Conservation (phyloP, 1,140 invertebrate species). For the Rhopalosiphum maidis region DNA sequence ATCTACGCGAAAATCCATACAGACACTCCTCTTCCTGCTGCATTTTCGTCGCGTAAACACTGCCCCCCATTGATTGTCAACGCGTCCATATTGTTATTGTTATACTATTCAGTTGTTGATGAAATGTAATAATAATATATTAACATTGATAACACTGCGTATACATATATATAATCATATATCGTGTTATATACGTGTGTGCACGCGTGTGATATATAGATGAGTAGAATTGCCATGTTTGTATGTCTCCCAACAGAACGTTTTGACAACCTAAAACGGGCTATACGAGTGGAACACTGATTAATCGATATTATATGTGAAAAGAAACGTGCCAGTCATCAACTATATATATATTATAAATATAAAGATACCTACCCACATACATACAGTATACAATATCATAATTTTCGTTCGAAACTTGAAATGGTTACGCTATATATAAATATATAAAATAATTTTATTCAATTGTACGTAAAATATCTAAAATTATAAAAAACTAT, state of each 20-base stretch:
- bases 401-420: not conserved
- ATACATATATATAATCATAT: not conserved
- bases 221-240: not conserved
- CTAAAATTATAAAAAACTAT: not conserved
- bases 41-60: slow-evolving; percentile 35
- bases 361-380: too few species aligned
- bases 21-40: slow-evolving; percentile 16
- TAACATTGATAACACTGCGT: not conserved
- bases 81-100: slow-evolving; percentile 43
- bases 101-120: not conserved
- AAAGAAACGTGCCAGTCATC: slow-evolving; percentile 4
- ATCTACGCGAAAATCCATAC: slow-evolving; percentile 30
- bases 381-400: not conserved
- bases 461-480: not conserved
- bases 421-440: not conserved
- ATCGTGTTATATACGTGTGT: not conserved
- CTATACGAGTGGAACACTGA: slow-evolving; percentile 21
- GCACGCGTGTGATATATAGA: not conserved
- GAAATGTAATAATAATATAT: slow-evolving; percentile 27
- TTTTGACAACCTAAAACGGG: slow-evolving; percentile 52
- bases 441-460: too few species aligned
- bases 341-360: not conserved
- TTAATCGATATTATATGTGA: slow-evolving; percentile 17
- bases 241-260: not conserved
- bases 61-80: not conserved